A percentile compares a stretch with the other conserved stretches of the same genome.
These are phyloP conservation scores for Mustela lutreola DNA, from an alignment of 2,113 vertebrate species.

Conservation along the genomic window DNA sequence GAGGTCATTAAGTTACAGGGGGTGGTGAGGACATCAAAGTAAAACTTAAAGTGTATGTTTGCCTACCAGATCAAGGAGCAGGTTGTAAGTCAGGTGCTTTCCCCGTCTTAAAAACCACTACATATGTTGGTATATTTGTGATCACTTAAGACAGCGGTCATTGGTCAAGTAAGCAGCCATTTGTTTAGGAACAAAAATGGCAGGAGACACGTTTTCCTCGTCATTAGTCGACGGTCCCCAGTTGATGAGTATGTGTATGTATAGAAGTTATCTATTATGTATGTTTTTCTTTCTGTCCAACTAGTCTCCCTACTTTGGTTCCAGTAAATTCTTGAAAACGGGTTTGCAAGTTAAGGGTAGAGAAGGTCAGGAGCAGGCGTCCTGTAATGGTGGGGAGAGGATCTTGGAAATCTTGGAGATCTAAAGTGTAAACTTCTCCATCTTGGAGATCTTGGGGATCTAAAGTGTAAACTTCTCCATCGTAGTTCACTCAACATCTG, in stretches of 20 bases:
- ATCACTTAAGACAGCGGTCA: neutral
- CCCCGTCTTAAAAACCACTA: neutral
- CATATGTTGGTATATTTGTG: neutral
- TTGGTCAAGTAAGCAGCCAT: neutral
- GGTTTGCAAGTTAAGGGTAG: neutral
- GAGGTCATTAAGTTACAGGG: neutral
- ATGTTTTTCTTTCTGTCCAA: neutral
- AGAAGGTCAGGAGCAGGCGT: neutral
- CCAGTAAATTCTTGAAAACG: neutral
- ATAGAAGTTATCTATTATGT: rapidly evolving
- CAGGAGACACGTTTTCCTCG: neutral
- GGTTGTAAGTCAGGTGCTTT: neutral
- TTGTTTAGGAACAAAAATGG: neutral
- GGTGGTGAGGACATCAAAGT: neutral
- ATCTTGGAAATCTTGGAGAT: neutral
- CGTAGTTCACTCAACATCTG: neutral
- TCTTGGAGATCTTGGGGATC: neutral
- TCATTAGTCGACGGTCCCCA: neutral
- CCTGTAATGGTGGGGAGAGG: rapidly evolving
- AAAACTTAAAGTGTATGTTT: neutral
- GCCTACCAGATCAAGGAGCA: neutral
- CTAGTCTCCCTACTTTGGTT: neutral
- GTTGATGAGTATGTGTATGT: rapidly evolving
- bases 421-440: neutral
- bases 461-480: neutral